Conservation (phyloP, 2,888 invertebrate species). For the Epistrophe eligans region DNA sequence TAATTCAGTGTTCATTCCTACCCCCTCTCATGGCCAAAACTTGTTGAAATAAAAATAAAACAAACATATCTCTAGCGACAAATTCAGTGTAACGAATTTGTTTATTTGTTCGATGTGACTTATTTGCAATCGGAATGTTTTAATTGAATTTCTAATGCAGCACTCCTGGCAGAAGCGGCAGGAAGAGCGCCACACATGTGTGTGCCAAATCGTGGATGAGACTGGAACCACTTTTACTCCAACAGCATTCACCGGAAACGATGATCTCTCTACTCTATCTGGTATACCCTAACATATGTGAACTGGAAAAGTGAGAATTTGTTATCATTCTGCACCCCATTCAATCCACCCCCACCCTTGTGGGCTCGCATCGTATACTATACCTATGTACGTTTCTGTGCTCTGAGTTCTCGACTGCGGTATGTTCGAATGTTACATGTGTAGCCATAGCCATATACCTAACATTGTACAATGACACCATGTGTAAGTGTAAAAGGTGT, state of each 20-base stretch:
- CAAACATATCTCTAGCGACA: conserved; percentile 46
- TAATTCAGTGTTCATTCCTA: conserved; percentile 5
- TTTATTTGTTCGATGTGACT: conserved; percentile 75
- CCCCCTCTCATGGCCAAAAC: conserved; percentile 1
- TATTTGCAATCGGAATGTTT: conserved; percentile 75
- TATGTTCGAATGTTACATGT: conserved; percentile 28
- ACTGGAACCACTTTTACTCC: conserved; percentile 6
- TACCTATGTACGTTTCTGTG: background rate
- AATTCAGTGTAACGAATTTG: conserved; percentile 72
- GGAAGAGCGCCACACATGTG: conserved; percentile 51
- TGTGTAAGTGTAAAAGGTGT: conserved; percentile 67
- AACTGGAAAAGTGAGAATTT: conserved; percentile 34
- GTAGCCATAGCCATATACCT: background rate
- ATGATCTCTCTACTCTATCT: conserved; percentile 33
- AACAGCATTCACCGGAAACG: conserved; percentile 34
- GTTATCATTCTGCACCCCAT: conserved; percentile 33
- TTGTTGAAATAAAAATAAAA: conserved; percentile 34
- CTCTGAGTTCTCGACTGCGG: conserved; percentile 44
- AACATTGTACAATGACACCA: conserved; percentile 35
- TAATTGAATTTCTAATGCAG: conserved; percentile 75
- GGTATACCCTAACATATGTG: conserved; percentile 48
- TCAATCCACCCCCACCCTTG: conserved; percentile 36
- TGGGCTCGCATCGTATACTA: conserved; percentile 26
- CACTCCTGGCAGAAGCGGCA: background rate
- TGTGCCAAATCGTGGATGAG: conserved; percentile 45